A percentile compares a stretch with the other conserved stretches of the same genome.
Evolutionary conservation across 2,113 vertebrate species (phyloP).

Genomic region (Bubo bubo): DNA sequence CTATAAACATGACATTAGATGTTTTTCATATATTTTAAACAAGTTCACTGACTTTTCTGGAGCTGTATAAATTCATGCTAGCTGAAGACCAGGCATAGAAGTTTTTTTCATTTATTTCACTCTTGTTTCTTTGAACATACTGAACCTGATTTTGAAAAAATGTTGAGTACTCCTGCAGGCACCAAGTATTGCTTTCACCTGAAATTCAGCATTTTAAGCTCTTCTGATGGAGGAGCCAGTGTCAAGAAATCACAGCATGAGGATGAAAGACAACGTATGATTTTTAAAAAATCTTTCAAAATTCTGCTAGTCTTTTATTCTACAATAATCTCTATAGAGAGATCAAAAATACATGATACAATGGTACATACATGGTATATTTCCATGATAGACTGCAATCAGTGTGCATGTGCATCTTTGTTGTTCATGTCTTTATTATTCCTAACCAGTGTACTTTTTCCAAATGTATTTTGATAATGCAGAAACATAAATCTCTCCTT

Average conservation of each 20-base stretch:
- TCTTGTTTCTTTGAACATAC: background rate
- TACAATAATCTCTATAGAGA: background rate
- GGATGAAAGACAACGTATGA: background rate
- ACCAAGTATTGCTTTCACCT: background rate
- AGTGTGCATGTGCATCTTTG: too few species aligned
- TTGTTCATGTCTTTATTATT: background rate
- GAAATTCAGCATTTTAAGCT: background rate
- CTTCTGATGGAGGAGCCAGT: background rate
- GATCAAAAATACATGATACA: background rate
- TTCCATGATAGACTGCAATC: background rate
- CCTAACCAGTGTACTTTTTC: background rate
- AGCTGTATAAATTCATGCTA: background rate
- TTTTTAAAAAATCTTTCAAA: background rate
- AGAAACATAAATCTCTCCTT: background rate
- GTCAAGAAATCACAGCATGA: accelerated
- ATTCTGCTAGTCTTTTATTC: background rate
- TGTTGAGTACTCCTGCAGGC: background rate
- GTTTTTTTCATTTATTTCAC: background rate
- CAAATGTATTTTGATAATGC: background rate
- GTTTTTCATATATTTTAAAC: background rate
- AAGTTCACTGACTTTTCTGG: background rate
- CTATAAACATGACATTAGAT: background rate
- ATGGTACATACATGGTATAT: background rate
- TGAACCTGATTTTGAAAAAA: background rate
- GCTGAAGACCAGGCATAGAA: background rate